These are phyloP conservation scores for Pristionchus exspectatus DNA, from an alignment of 2,888 invertebrate species.

Conservation along the genomic window DNA sequence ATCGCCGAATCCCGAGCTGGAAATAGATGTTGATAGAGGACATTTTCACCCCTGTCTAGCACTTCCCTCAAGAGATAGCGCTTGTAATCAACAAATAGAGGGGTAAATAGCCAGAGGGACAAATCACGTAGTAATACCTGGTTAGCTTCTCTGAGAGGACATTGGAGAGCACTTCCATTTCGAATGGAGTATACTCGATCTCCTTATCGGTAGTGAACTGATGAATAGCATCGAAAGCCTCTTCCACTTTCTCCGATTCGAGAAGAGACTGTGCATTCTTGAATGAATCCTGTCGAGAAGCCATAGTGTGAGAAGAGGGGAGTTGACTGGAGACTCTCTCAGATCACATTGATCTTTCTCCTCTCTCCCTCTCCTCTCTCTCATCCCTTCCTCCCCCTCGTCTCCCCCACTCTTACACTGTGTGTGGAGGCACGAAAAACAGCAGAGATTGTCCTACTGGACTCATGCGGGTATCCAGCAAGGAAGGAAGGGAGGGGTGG, in stretches of 20 bases:
- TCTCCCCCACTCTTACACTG: slow-evolving; percentile 44
- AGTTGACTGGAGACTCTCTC: slow-evolving; percentile 43
- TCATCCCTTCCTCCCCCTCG: neutral
- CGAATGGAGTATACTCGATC: slow-evolving; percentile 60
- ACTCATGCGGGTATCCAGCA: neutral
- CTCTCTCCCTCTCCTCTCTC: slow-evolving; percentile 7
- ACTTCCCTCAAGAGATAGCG: neutral
- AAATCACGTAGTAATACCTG: slow-evolving; percentile 59
- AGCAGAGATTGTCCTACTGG: slow-evolving; percentile 32
- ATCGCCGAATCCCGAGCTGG: slow-evolving; percentile 64
- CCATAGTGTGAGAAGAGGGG: slow-evolving; percentile 31
- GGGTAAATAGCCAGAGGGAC: neutral
- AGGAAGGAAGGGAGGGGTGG: neutral
- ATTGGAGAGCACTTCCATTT: slow-evolving; percentile 63
- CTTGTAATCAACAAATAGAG: slow-evolving; percentile 15
- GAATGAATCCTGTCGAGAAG: slow-evolving; percentile 52
- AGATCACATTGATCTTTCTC: slow-evolving; percentile 35
- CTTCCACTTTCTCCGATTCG: slow-evolving; percentile 44
- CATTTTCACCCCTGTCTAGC: neutral
- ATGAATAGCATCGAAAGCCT: slow-evolving; percentile 22
- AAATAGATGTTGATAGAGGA: slow-evolving; percentile 32
- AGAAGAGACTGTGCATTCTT: slow-evolving; percentile 45
- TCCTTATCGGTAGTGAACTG: slow-evolving; percentile 59
- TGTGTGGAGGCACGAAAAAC: slow-evolving; percentile 28
- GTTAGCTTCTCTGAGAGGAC: slow-evolving; percentile 65